Conservation (phyloP, 1,140 invertebrate genomes). For the Trissolcus basalis region DNA sequence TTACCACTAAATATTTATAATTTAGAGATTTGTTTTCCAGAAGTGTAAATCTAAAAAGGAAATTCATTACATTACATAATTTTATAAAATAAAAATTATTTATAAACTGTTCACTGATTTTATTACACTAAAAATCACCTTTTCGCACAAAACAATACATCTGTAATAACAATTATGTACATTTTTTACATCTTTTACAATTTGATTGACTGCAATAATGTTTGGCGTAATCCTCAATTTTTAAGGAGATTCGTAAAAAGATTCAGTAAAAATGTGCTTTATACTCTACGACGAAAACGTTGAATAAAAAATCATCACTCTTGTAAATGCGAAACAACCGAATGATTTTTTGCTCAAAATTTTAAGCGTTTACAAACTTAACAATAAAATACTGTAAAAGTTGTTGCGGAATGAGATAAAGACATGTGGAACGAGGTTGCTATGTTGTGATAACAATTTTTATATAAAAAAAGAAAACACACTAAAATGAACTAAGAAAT, state of each 20-base stretch:
- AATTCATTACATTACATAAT: too few relatives aligned
- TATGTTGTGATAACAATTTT: slow-evolving; percentile 39
- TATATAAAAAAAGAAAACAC: slow-evolving; percentile 33
- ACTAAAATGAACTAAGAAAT: slow-evolving; percentile 5
- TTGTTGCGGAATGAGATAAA: slow-evolving; percentile 8
- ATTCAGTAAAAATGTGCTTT: too few relatives aligned
- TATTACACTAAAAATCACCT: slow-evolving; percentile 2
- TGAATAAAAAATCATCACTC: not conserved
- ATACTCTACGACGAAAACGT: not conserved
- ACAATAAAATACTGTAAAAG: slow-evolving; percentile 52
- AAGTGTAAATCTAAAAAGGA: too few relatives aligned
- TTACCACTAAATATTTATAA: too few relatives aligned
- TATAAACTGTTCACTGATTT: too few relatives aligned
- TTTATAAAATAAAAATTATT: too few relatives aligned
- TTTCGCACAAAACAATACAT: not conserved
- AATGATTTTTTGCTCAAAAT: slow-evolving; percentile 11
- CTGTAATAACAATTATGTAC: not conserved
- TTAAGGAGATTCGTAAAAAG: too few relatives aligned
- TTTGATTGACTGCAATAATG: too few relatives aligned
- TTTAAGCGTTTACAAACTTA: slow-evolving; percentile 23
- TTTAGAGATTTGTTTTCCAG: too few relatives aligned
- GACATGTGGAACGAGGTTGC: slow-evolving; percentile 6
- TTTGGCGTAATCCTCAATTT: too few relatives aligned
- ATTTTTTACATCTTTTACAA: too few relatives aligned
- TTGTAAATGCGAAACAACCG: too few relatives aligned